Conservation (phyloP, 2,113 vertebrate species). For the Proterorhinus semilunaris region DNA sequence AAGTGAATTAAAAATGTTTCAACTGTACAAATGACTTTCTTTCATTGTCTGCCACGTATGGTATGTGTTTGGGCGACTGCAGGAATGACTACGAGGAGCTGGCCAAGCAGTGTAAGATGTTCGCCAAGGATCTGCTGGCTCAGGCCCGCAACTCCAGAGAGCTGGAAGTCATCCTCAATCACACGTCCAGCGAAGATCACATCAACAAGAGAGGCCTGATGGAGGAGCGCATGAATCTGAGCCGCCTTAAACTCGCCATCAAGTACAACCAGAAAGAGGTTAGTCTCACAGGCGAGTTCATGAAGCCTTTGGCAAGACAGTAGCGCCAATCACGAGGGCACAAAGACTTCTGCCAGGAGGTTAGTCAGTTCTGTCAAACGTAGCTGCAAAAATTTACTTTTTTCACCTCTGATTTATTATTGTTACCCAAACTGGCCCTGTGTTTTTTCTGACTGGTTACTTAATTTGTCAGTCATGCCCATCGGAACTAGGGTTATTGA, state of each 20-base stretch:
- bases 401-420: no score
- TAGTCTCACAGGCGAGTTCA: conserved; percentile 16
- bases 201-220: conserved; percentile 91
- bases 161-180: conserved; percentile 96
- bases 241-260: conserved; percentile 97
- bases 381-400: no score
- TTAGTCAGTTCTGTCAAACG: no score
- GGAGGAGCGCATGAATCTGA: conserved; percentile 98
- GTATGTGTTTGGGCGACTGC: conserved; percentile 31
- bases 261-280: conserved; percentile 99
- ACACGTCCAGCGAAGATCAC: conserved; percentile 91
- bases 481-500: no score
- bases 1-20: no score
- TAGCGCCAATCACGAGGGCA: no score
- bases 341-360: no score
- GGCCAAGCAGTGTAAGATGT: conserved; percentile 97
- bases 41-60: not conserved
- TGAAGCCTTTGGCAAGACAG: not conserved
- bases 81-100: conserved; percentile 98
- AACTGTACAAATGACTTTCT: conserved; percentile 6
- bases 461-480: no score
- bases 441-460: no score
- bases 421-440: no score
- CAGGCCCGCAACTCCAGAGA: conserved; percentile 98
- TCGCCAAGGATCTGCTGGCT: conserved; percentile 97